These are phyloP conservation scores for Macropis europaea DNA, from an alignment of 2,888 invertebrate genomes.

Conservation along the genomic window DNA sequence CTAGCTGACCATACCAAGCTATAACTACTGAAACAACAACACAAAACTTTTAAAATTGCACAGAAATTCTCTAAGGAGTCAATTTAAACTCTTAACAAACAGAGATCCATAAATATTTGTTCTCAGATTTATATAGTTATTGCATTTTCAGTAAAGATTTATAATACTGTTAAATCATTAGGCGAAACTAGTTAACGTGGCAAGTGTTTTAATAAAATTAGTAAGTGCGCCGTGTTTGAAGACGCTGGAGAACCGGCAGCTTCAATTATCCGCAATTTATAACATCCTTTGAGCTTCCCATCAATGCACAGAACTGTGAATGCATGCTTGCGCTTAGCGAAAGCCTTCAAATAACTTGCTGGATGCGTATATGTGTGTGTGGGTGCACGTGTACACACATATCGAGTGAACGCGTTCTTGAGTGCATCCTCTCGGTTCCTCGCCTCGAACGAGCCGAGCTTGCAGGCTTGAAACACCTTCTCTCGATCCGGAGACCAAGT, in stretches of 20 bases:
- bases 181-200: too few species aligned
- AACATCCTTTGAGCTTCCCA: background rate
- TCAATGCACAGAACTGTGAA: slow-evolving; percentile 5
- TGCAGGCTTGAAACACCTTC: background rate
- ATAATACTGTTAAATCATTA: too few species aligned
- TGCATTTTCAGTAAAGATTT: too few species aligned
- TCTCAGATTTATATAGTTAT: too few species aligned
- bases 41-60: too few species aligned
- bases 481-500: slow-evolving; percentile 3
- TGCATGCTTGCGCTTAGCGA: background rate
- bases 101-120: too few species aligned
- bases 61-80: too few species aligned
- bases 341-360: slow-evolving; percentile 16
- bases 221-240: too few species aligned
- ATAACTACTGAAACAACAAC: too few species aligned
- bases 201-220: too few species aligned
- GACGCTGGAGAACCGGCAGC: background rate
- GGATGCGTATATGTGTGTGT: slow-evolving; percentile 6
- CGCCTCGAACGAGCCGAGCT: slow-evolving; percentile 1
- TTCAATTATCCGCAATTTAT: slow-evolving; percentile 20
- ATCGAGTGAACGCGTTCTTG: background rate
- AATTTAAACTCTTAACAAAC: too few species aligned
- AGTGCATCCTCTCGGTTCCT: slow-evolving; percentile 12
- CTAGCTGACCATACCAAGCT: too few species aligned
- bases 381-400: background rate